Conservation (phyloP, 2,888 invertebrate genomes). For the Stenurella melanura region DNA sequence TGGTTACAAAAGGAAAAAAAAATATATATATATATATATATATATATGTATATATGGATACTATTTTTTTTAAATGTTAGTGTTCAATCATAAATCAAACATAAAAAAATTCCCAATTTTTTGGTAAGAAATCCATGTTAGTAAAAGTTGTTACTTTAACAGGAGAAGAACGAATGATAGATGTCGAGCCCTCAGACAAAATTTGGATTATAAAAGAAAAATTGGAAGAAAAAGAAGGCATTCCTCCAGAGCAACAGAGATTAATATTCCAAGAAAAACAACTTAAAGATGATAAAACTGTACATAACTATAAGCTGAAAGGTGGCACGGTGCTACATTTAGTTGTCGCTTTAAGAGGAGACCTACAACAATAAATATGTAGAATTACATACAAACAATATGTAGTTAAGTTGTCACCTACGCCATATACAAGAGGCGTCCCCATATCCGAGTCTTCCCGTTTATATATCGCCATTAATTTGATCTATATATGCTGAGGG, state of each 20-base stretch:
- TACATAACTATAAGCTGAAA: slow-evolving; percentile 69
- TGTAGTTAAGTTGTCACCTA: too few species aligned
- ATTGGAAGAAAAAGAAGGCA: slow-evolving; percentile 71
- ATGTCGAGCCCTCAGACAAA: slow-evolving; percentile 69
- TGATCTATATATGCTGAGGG: too few species aligned
- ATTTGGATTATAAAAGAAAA: slow-evolving; percentile 69
- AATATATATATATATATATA: too few species aligned
- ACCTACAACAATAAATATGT: slow-evolving; percentile 53
- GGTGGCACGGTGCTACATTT: slow-evolving; percentile 69
- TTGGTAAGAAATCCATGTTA: slow-evolving; percentile 62
- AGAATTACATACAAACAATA: slow-evolving; percentile 2
- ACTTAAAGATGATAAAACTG: slow-evolving; percentile 69
- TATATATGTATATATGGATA: too few species aligned
- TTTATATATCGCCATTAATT: too few species aligned
- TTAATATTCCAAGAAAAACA: slow-evolving; percentile 70
- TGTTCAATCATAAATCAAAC: slow-evolving; percentile 38
- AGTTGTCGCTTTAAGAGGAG: slow-evolving; percentile 70
- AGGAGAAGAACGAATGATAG: slow-evolving; percentile 69
- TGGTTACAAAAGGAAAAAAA: slow-evolving; percentile 68
- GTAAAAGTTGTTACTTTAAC: slow-evolving; percentile 70
- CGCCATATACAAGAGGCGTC: too few species aligned
- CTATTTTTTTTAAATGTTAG: too few species aligned
- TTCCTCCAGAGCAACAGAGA: slow-evolving; percentile 70
- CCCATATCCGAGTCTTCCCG: too few species aligned
- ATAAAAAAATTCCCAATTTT: slow-evolving; percentile 50